phyloP scores from a whole-genome alignment of 2,888 invertebrate genomes.

The Omphaloscelis lunosa region DNA sequence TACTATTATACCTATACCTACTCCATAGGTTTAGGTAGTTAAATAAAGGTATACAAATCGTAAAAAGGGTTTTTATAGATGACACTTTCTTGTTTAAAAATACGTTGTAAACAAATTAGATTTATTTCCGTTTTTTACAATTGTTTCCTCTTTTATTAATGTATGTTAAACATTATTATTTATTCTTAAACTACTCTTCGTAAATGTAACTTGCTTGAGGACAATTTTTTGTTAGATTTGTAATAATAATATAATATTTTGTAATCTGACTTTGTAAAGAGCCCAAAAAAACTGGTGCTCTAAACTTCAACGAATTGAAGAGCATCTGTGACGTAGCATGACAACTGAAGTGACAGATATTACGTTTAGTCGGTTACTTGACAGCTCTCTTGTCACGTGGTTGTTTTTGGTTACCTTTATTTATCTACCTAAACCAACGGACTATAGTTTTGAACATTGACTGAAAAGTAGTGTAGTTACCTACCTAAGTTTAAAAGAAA shows the following conservation, averaged over 20 bases:
- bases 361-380: constrained; percentile 26
- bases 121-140: background rate
- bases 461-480: background rate
- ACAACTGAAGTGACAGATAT: constrained; percentile 29
- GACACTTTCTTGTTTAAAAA: background rate
- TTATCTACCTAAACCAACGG: constrained; percentile 21
- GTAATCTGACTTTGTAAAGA: too few relatives aligned
- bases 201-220: background rate
- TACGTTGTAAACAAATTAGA: too few relatives aligned
- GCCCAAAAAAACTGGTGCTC: too few relatives aligned
- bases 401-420: constrained; percentile 23
- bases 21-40: background rate
- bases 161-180: too few relatives aligned
- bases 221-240: too few relatives aligned
- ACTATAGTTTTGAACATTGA: constrained; percentile 2
- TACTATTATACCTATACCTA: background rate
- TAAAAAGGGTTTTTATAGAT: background rate
- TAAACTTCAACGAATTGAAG: constrained; percentile 10
- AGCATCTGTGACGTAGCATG: constrained; percentile 25
- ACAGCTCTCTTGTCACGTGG: background rate
- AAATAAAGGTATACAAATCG: background rate
- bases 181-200: background rate
- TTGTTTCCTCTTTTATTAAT: too few relatives aligned
- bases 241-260: too few relatives aligned
- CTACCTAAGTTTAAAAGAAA: background rate